Conservation (phyloP, 2,888 invertebrate species). For the Stictocephala bisonia region DNA sequence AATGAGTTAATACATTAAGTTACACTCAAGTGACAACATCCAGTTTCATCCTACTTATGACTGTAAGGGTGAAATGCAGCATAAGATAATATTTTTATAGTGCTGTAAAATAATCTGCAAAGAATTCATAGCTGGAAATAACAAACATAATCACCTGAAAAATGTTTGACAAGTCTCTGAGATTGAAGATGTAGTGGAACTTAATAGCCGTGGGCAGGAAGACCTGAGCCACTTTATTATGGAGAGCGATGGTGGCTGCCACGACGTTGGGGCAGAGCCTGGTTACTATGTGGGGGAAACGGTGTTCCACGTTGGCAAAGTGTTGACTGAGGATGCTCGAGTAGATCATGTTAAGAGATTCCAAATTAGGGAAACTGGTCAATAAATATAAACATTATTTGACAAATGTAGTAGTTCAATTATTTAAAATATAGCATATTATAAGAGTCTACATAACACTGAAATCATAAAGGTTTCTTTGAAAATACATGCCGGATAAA, state of each 20-base stretch:
- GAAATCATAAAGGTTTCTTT: too few relatives aligned
- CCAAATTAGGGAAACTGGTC: slow-evolving; percentile 80
- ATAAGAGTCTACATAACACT: too few relatives aligned
- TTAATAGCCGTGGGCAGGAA: slow-evolving; percentile 96
- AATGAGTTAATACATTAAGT: too few relatives aligned
- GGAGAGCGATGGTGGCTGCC: slow-evolving; percentile 83
- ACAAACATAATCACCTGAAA: slow-evolving; percentile 87
- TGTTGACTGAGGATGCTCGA: slow-evolving; percentile 89
- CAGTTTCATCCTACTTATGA: neutral
- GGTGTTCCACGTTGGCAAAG: slow-evolving; percentile 82
- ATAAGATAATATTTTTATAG: neutral
- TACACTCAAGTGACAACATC: too few relatives aligned
- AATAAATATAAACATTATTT: too few relatives aligned
- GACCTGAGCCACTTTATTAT: slow-evolving; percentile 86
- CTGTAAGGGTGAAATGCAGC: neutral
- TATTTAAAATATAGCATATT: too few relatives aligned
- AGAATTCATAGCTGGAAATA: neutral
- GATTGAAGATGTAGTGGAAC: slow-evolving; percentile 96
- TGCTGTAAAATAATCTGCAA: too few relatives aligned
- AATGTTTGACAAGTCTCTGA: slow-evolving; percentile 93
- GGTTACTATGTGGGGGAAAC: slow-evolving; percentile 77
- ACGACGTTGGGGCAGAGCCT: slow-evolving; percentile 80
- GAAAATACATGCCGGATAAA: too few relatives aligned
- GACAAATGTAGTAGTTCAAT: too few relatives aligned
- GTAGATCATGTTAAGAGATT: slow-evolving; percentile 90